Percentiles rank a stretch among this genome's conserved stretches.
These are phyloP conservation scores for Nannobrachium achirus DNA, from an alignment of 2,113 vertebrate species.

Conservation along the genomic window DNA sequence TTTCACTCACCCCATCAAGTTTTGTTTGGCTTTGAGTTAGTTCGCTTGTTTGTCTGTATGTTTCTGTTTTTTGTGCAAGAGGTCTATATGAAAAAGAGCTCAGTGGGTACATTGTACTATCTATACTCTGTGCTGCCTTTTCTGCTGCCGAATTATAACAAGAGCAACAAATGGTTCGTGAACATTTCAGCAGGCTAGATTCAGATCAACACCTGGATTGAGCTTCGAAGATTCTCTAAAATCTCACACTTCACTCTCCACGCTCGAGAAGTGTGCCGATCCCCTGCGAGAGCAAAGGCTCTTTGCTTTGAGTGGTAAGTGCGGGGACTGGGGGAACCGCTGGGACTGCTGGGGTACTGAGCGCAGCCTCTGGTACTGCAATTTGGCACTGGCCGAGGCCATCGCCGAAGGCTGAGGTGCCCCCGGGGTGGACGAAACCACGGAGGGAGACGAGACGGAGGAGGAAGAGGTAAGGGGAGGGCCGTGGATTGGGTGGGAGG, in stretches of 20 bases:
- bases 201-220: constrained; percentile 32
- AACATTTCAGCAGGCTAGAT: constrained; percentile 14
- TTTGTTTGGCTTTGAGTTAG: constrained; percentile 60
- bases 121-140: constrained; percentile 35
- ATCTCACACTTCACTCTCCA: constrained; percentile 91
- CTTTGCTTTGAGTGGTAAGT: constrained; percentile 82
- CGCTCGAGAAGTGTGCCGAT: constrained; percentile 91
- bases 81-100: constrained; percentile 60
- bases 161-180: neutral
- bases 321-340: constrained; percentile 80
- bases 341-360: constrained; percentile 79
- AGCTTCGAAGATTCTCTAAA: constrained; percentile 23
- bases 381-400: constrained; percentile 82
- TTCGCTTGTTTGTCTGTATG: constrained; percentile 37
- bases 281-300: constrained; percentile 88
- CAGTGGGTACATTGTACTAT: constrained; percentile 51
- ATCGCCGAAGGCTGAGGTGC: constrained; percentile 73
- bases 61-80: constrained; percentile 65
- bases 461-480: constrained; percentile 77
- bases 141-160: constrained; percentile 21
- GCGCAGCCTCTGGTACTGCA: constrained; percentile 83
- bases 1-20: constrained; percentile 33
- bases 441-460: constrained; percentile 77
- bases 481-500: constrained; percentile 71
- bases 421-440: constrained; percentile 77